Base-by-base conservation (phyloP, 1,140 invertebrate genomes). In the Kradibia gibbosae region DNA sequence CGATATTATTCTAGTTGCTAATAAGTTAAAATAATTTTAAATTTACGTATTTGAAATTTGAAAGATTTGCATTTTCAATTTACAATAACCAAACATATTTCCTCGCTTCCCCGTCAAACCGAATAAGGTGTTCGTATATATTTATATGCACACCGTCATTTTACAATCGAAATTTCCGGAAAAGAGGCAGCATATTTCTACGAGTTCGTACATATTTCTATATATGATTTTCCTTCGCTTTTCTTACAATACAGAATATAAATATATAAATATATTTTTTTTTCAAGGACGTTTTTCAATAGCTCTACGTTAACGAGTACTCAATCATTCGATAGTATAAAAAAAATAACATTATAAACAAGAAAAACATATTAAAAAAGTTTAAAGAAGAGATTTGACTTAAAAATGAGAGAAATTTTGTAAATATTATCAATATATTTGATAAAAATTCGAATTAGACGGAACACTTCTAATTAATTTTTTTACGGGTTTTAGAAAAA, bases 91-190 rank as follows among this genome's bases (percentile, higher is more conserved):
- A 17, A 36, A 34, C 10, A 65, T 36, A 36, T 65, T 65, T 34
- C 5, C 48, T 34, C 28, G 71, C 28, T 53, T 73, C 22, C n/a
- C 48, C 34, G 71, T 17, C 39, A 34, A 13, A 22, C 28, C 48
- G 71, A 50, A 48, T 2, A 25, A 73, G 28, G 42, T 53, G 31
- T 22, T 28, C 71, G 39, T 74, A 57, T 39, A 34, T 74, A 74
- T 74, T 36, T 39, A 62, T 48, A 62, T 62, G 34, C 57, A 50
- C 17, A 45, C 10, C 25, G n/a, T 45, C 36, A 76, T 62, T 62
- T 76, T 76, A 45, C 55, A 62, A 76, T 36, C n/a, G 20, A 76
- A 76, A 76, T 76, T 57, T 25, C 55, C 20, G 74, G 53, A 74
- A 76, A 76, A 76, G 36, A 25, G 76, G 25, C 60, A 50, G 62